Evolutionary conservation across 2,888 invertebrate genomes (phyloP), one percentile per base, ranked within the genome.

Genomic region (Azorinus chamasolen): DNA sequence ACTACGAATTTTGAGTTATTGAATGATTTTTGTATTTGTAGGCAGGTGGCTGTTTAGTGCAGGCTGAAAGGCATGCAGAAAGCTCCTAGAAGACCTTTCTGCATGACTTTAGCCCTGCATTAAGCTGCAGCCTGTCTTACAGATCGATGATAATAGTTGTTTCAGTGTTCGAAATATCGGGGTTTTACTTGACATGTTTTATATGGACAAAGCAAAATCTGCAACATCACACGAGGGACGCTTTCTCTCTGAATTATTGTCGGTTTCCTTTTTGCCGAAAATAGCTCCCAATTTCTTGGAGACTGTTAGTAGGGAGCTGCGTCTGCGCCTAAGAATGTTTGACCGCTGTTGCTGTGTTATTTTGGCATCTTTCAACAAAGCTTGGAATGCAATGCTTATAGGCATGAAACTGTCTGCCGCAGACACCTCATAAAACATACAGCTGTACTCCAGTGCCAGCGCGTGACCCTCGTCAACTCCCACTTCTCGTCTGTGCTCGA

Each of bases 391-490:
- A 22, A 85, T 77, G 58, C 61, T 82, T 10, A 89, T 84, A n/a
- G 86, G 83, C 20, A 83, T 71, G 45, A 77, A 83, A 25, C 78
- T 76, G 6, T 90, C 90, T 1, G 90, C 89, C 12, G 90, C 89
- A 8, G 89, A 89, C 63, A 90, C 89, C 62, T 89, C 89, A 58
- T 86, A 87, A 66, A 85, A 88, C 58, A 86, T 87, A 48, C 89
- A 90, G 25, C 87, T 86, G 41, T 79, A 81, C 57, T 89, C 88
- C 12, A 85, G 59, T 5, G 90, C 88, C 25, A 87, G 57, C 77
- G 87, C 83, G 58, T 86, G 87, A 3, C 85, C 90, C 58, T 88
- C 88, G 27, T 84, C 96, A 95, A 94, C 96, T 95, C 93, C 96
- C 96, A 92, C 72, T 69, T 87, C 83, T 32, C 91, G 83, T 22